Base-by-base conservation (phyloP, 2,113 vertebrate species). In the Gobio gobio region DNA sequence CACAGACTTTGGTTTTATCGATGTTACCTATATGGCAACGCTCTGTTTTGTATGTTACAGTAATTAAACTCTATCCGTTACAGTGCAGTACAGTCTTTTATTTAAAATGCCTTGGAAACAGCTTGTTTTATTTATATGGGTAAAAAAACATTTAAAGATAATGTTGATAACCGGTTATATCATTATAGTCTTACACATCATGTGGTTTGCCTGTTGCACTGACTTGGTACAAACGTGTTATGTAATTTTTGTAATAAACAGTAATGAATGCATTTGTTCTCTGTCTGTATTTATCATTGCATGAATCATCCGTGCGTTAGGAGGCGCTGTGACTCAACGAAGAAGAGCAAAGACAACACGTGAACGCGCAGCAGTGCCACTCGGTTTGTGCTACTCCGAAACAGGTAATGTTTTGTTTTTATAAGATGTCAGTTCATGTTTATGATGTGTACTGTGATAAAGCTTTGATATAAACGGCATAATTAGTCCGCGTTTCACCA, bases 181-280 rank as follows among this genome's bases (percentile, higher is more conserved):
- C 8, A 56, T 56, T 22, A 22, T 8, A 56, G 20, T 33, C 18
- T 75, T 24, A 74, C 75, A 75, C 54, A 47, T 72, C 33, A 64
- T 56, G 29, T 78, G 40, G 49, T 83, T 54, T 87, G 83, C 83
- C 33, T 87, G 75, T 81, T 86, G 49, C 82, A 14, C 36, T 76
- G 29, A 86, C 29, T 66, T 83, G 49, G 49, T 74, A 74, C 73
- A 63, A 58, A 58, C 33, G 82, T 88, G 85, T 85, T 78, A 72
- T 68, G 63, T 86, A 45, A 76, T 80, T 86, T 88, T 85, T 86
- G 14, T 85, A 86, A 88, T 86, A 88, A 88, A 88, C 78, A 40
- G 58, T 70, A 45, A 73, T 47, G 4, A 70, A 22, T 70, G 3
- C 33, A 3, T 22, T 22, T 40, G 66, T 40, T 33, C 3, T 4